Conservation (phyloP, 2,888 invertebrate species). For the Torymus aiolomorphi region DNA sequence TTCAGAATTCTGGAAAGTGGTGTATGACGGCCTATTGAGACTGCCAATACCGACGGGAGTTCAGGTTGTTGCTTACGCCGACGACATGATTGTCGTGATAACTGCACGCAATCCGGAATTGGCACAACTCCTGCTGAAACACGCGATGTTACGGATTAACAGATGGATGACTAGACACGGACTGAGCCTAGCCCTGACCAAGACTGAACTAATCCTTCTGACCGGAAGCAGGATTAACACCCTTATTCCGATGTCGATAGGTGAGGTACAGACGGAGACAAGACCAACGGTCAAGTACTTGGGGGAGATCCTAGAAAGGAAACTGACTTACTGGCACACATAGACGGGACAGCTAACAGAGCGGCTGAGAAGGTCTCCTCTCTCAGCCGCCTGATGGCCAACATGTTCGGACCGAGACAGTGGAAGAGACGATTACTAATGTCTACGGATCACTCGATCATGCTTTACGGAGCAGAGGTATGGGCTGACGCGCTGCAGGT, state of each 20-base stretch:
- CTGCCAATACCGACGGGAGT: too few species aligned
- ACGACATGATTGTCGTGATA: neutral
- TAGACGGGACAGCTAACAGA: conserved; percentile 55
- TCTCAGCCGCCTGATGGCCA: conserved; percentile 53
- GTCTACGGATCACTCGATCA: conserved; percentile 28
- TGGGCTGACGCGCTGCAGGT: conserved; percentile 55
- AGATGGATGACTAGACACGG: neutral
- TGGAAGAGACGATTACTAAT: neutral
- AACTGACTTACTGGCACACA: conserved; percentile 53
- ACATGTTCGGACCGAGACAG: conserved; percentile 31
- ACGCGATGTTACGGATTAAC: neutral
- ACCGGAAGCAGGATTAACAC: too few species aligned
- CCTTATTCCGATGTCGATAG: too few species aligned
- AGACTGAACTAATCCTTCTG: too few species aligned
- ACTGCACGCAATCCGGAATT: neutral
- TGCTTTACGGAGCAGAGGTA: conserved; percentile 59
- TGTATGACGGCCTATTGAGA: too few species aligned
- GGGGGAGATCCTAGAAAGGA: neutral
- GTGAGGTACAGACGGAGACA: too few species aligned
- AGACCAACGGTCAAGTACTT: too few species aligned
- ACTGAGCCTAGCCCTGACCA: neutral
- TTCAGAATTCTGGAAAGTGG: too few species aligned
- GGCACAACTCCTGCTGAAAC: neutral
- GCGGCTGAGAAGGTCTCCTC: conserved; percentile 51
- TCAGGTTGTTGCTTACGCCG: too few species aligned